These are phyloP conservation scores for Forbesichthys papilliferus DNA, from an alignment of 2,113 vertebrate genomes.

Conservation along the genomic window DNA sequence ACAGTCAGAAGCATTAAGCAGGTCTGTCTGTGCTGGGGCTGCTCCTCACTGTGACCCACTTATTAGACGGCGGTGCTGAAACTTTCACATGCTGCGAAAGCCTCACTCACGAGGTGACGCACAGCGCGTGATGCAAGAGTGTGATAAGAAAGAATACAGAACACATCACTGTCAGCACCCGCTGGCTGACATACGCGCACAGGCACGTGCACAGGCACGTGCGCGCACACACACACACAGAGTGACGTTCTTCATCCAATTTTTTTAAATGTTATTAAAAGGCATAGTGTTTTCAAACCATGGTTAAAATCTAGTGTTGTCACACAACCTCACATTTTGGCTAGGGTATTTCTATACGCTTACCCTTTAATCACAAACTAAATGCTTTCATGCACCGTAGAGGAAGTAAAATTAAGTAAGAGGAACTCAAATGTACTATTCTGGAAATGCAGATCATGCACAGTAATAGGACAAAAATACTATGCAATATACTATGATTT, in stretches of 20 bases:
- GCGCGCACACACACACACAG: neutral
- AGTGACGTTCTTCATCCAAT: neutral
- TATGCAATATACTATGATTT: neutral
- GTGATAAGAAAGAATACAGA: constrained; percentile 6
- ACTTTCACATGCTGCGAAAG: constrained; percentile 34
- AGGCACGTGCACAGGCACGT: no score
- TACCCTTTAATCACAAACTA: no score
- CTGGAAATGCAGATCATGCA: no score
- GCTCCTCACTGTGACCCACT: constrained; percentile 53
- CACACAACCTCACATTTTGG: no score
- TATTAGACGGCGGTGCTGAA: constrained; percentile 56
- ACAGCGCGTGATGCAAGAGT: constrained; percentile 1
- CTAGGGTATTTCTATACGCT: no score
- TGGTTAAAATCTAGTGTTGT: no score
- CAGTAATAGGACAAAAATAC: no score
- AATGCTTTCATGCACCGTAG: no score
- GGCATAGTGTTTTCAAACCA: no score
- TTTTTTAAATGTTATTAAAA: no score
- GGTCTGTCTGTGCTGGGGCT: neutral
- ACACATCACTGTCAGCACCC: neutral
- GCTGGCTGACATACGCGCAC: neutral
- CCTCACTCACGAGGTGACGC: constrained; percentile 1
- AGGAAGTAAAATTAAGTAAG: no score
- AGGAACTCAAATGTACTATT: no score
- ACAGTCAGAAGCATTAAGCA: constrained; percentile 2